phyloP scores from a whole-genome alignment of 1,140 invertebrate species.

The Brachionus rubens region DNA sequence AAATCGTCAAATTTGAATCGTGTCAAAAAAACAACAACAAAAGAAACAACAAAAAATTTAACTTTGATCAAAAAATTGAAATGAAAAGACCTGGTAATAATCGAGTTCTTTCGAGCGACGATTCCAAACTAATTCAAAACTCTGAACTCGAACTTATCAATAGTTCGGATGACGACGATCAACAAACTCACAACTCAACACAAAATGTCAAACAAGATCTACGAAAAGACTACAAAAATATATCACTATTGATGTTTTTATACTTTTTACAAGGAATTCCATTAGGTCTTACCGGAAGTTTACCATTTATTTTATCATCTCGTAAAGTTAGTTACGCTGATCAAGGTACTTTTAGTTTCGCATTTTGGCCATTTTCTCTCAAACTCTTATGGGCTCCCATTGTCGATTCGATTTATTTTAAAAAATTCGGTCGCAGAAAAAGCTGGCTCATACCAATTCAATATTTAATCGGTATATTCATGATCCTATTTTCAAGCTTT shows the following conservation, averaged over 20 bases:
- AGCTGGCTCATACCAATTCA: constrained; percentile 94
- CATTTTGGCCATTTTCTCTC: constrained; percentile 91
- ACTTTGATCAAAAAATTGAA: neutral
- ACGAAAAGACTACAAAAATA: constrained; percentile 25
- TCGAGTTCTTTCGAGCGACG: neutral
- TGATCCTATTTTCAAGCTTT: constrained; percentile 59
- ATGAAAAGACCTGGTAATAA: constrained; percentile 1
- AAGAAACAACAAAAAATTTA: neutral
- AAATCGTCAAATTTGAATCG: constrained; percentile 16
- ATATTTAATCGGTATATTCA: constrained; percentile 63
- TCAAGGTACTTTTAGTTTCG: constrained; percentile 95
- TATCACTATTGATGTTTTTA: constrained; percentile 72
- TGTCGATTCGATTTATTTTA: constrained; percentile 84
- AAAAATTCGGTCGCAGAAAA: constrained; percentile 83
- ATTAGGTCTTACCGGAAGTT: constrained; percentile 81
- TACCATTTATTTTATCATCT: constrained; percentile 79
- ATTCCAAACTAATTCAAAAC: neutral
- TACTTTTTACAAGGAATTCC: constrained; percentile 91
- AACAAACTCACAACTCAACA: neutral
- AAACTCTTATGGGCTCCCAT: constrained; percentile 97
- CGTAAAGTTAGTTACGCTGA: neutral
- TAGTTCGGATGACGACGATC: neutral
- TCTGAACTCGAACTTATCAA: neutral
- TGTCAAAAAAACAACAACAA: neutral
- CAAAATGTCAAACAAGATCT: constrained; percentile 14